phyloP scores from a whole-genome alignment of 2,888 invertebrate species.

The Calameuta pallipes region DNA sequence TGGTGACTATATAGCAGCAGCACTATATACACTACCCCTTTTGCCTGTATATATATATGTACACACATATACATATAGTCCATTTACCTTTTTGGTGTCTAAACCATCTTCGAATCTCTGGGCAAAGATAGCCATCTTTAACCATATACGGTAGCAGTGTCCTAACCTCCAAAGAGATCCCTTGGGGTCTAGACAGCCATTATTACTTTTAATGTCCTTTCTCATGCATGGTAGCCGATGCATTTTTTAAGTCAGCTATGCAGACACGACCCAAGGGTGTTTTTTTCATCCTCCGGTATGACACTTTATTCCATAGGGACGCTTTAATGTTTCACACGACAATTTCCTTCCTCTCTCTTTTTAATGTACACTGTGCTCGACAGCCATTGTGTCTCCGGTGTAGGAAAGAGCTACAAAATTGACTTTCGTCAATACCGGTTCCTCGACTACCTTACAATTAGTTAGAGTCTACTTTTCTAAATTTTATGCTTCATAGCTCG shows the following conservation, averaged over 20 bases:
- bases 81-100: conserved; percentile 31
- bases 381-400: not conserved
- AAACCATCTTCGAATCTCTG: conserved; percentile 31
- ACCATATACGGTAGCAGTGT: not conserved
- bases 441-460: not conserved
- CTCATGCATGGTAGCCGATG: conserved; percentile 1
- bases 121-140: not conserved
- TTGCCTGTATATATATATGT: not conserved
- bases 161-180: not conserved
- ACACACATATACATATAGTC: conserved; percentile 15
- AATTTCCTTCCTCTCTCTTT: not conserved
- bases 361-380: not conserved
- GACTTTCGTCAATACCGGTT: not conserved
- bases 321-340: not conserved
- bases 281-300: not conserved
- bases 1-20: not conserved
- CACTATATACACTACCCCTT: not conserved
- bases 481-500: not conserved
- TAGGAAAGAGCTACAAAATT: not conserved
- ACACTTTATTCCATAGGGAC: not conserved
- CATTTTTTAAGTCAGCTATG: not conserved
- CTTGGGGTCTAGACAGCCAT: conserved; percentile 8
- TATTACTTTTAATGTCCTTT: conserved; percentile 22
- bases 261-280: not conserved
- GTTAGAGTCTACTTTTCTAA: not conserved